phyloP scores from a whole-genome alignment of 2,797 vertebrate genomes.

The Miichthys miiuy region DNA sequence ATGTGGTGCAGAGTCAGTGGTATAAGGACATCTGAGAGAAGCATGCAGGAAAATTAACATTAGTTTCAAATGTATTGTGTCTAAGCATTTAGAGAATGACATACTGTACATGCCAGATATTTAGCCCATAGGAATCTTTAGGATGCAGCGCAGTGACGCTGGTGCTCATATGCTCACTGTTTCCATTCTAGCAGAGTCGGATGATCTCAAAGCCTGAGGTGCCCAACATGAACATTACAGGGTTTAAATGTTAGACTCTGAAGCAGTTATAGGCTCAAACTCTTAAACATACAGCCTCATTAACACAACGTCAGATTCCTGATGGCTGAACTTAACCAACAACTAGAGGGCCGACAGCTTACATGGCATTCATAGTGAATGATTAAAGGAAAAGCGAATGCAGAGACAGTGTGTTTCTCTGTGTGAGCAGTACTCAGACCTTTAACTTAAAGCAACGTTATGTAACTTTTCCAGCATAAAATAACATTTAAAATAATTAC shows the following conservation, averaged over 20 bases:
- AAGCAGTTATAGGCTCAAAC: constrained; percentile 18
- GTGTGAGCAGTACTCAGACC: background rate
- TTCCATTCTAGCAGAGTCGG: constrained; percentile 59
- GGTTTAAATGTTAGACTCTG: constrained; percentile 31
- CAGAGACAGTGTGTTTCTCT: background rate
- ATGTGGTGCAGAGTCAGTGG: constrained; percentile 31
- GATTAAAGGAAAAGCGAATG: constrained; percentile 8
- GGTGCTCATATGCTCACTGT: constrained; percentile 58
- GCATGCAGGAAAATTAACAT: constrained; percentile 6
- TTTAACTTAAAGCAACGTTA: background rate
- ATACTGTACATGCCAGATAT: constrained; percentile 28
- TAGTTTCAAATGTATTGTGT: constrained; percentile 15
- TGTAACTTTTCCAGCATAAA: too few relatives aligned
- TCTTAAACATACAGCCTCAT: constrained; percentile 33
- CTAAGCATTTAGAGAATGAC: constrained; percentile 39
- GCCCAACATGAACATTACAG: constrained; percentile 49
- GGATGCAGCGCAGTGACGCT: constrained; percentile 32
- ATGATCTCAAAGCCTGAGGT: constrained; percentile 66
- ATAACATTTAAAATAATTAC: too few relatives aligned
- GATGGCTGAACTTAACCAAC: constrained; percentile 3
- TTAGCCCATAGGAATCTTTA: constrained; percentile 40
- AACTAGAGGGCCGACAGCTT: background rate
- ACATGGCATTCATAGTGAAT: constrained; percentile 1
- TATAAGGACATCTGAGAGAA: constrained; percentile 16
- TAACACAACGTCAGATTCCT: background rate